Base-by-base conservation (phyloP, 2,888 invertebrate species). In the Pinctada fucata region DNA sequence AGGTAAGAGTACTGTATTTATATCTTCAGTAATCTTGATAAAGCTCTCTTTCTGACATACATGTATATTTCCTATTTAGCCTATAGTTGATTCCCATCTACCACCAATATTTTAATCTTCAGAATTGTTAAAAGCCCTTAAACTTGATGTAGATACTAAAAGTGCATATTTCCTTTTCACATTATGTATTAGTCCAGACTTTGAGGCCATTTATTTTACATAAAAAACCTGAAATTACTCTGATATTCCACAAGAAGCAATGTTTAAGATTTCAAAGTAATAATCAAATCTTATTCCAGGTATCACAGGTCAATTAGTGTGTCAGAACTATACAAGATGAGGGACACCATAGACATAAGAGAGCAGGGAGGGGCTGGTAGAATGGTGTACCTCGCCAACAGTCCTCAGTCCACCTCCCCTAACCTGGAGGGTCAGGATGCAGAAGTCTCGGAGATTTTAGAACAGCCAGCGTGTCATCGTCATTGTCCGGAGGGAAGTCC, bases 311-410 rank as follows among this genome's bases (percentile, higher is more conserved):
- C 96, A 0, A 93, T 94, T 68, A 93, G 93, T 77, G 93, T 93
- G 3, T 92, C 93, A 3, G 94, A 94, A 79, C 87, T 94, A 78
- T 93, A 93, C 85, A 91, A 92, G 82, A 94, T 97, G 91, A 95
- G 95, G 85, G 97, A 97, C 88, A 95, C 96, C 0, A 96, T 96
- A 86, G 94, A 94, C 72, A 95, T 97, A n/a, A 94, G 94, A n/a
- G 95, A 96, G 74, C 86, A 87, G 80, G 95, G 95, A 87, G 92
- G 92, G 3, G 85, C 90, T 13, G 93, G 96, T 51, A 94, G 96
- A 77, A 95, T 96, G 92, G 95, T 96, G 51, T 94, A 94, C n/a
- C 93, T 96, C 8, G 84, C 84, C 13, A 85, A 64, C 63, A 48
- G 63, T 64, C 58, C 68, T 47, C 16, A 45, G 16, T 68, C 67